Base-by-base conservation (phyloP, 2,888 invertebrate genomes). In the Charanyca ferruginea region DNA sequence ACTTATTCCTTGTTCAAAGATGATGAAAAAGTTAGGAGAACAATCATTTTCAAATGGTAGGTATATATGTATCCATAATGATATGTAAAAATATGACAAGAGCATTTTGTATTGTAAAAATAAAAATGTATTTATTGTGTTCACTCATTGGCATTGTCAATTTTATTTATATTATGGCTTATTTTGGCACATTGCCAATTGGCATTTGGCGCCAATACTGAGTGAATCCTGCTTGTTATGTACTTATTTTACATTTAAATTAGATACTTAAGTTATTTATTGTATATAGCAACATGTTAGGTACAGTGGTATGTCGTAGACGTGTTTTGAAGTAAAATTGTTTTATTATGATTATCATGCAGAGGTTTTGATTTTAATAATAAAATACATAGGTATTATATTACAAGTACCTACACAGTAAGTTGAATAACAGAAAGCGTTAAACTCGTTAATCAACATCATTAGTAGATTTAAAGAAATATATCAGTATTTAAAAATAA, bases 161-260 rank as follows among this genome's bases (percentile, higher is more conserved):
- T 49, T 54, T 44, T 0, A 51, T 66, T 44, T 53, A 73, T 25
- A 16, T 57, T 52, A 68, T 42, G 5, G 3, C 25, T 45, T 45
- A 41, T 53, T 60, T 64, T 74, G 71, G 65, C 23, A 23, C 6
- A n/a, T 38, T 9, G 58, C 78, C 75, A 63, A 67, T 38, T 48
- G 44, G 9, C 41, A 60, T 53, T 77, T 64, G 66, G 45, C 45
- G 53, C 66, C 73, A 66, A 54, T 78, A 59, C 57, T 73, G 23
- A 57, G 52, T 58, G 49, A 61, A 42, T 59, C 65, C 48, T 35
- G 16, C 49, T 52, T 71, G 72, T 41, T 71, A 73, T 77, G 52
- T 73, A 73, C 65, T 66, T 77, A 77, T 67, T 78, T 73, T 52
- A 52, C 47, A 66, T 75, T 59, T 55, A 75, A 77, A 78, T 73